These are phyloP conservation scores for Andrena praecox DNA, from an alignment of 2,888 invertebrate genomes.

Conservation along the genomic window DNA sequence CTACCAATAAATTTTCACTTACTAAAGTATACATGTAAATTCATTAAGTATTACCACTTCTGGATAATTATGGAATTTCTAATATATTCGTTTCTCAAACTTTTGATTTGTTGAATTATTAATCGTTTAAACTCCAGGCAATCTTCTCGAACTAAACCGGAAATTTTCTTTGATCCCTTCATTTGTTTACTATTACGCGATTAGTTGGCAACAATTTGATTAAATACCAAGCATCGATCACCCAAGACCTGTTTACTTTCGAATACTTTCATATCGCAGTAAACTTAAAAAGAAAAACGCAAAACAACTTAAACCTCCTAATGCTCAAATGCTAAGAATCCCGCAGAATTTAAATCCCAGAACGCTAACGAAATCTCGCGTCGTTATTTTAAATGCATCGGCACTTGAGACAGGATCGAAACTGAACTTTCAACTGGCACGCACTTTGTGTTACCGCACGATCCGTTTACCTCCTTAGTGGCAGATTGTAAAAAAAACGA, in stretches of 20 bases:
- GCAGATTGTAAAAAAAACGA: conserved; percentile 16
- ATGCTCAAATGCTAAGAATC: conserved; percentile 30
- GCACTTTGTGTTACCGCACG: conserved; percentile 10
- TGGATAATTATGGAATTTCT: conserved; percentile 42
- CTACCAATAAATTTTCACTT: conserved; percentile 30
- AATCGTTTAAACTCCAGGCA: conserved; percentile 6
- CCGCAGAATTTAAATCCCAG: conserved; percentile 27
- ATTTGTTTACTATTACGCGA: conserved; percentile 27
- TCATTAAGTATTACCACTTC: conserved; percentile 44
- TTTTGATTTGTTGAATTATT: conserved; percentile 45
- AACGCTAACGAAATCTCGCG: conserved; percentile 34
- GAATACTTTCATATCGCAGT: conserved; percentile 9
- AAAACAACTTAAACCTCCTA: conserved; percentile 17
- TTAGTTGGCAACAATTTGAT: conserved; percentile 29
- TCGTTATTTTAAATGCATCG: conserved; percentile 42
- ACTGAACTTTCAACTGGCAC: conserved; percentile 7
- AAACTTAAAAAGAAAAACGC: conserved; percentile 27
- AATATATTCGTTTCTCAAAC: conserved; percentile 24
- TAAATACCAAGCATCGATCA: conserved; percentile 16
- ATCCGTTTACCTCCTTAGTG: conserved; percentile 25
- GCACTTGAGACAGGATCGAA: conserved; percentile 36
- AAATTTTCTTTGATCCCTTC: conserved; percentile 49
- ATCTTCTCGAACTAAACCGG: conserved; percentile 26
- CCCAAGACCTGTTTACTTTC: conserved; percentile 15
- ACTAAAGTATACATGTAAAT: conserved; percentile 40